Base-by-base conservation (phyloP, 1,140 invertebrate species). In the Tachypleus tridentatus region DNA sequence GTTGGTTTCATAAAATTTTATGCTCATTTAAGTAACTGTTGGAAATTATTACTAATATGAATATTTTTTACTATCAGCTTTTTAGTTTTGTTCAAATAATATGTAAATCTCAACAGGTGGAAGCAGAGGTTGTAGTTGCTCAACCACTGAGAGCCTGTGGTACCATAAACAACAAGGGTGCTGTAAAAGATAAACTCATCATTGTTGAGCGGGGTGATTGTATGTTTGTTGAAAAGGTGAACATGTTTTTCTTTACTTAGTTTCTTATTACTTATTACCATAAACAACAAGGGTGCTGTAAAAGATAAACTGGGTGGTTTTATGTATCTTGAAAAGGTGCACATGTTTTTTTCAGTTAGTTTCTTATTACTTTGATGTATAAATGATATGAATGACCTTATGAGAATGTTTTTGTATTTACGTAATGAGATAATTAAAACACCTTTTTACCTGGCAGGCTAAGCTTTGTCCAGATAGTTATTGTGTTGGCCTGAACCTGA, bases 161-260 rank as follows among this genome's bases (percentile, higher is more conserved):
- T 0, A 73, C 82, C n/a, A 72, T 90, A 4, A 72, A 77, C 9
- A 89, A 93, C 74, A 73, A 75, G 0, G 52, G 4, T 11, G 76
- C 78, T 47, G 71, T 95, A 0, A 77, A 76, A 61, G 89, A 86
- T 5, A 87, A 87, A 70, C 91, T 98, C 72, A 89, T 83, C 0
- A 80, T 98, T 5, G 84, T 94, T 57, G 84, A 87, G 73, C 80
- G 96, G 49, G 93, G 94, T 1, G 86, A 88, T 71, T 98, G 96
- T 76, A 96, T 95, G 79, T 99, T 99, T 76, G 84, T 96, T 9
- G 91, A 97, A 69, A 98, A 98, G 81, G 85, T 86, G 72, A 65
- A 49, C 3, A 51, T 54, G 9, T 5, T 53, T 49, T n/a, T 29
- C 2, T 29, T 29, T 29, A 29, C 29, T 29, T 29, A 29, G 29